These are phyloP conservation scores for Psittacula echo DNA, from an alignment of 2,797 vertebrate species.

Conservation along the genomic window DNA sequence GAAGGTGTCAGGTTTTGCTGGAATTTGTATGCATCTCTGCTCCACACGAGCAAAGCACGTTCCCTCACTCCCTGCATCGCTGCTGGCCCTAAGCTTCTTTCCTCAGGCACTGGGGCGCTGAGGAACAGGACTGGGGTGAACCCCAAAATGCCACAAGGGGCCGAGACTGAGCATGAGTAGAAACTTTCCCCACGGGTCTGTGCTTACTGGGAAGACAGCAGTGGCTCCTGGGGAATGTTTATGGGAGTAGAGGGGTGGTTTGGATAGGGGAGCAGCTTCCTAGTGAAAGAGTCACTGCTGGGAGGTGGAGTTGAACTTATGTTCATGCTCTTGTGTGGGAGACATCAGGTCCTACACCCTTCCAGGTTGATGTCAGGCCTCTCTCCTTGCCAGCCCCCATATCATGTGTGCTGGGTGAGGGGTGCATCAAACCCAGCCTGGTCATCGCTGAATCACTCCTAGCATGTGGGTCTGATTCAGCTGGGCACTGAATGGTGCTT, in stretches of 20 bases:
- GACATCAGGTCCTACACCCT: background rate
- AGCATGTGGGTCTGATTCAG: constrained; percentile 16
- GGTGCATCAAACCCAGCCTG: background rate
- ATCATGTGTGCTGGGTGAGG: background rate
- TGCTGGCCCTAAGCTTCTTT: background rate
- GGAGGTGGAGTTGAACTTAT: background rate
- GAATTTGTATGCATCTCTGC: background rate
- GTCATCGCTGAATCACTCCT: constrained; percentile 41
- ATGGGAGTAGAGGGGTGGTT: background rate
- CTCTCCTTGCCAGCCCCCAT: background rate
- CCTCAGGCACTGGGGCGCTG: background rate
- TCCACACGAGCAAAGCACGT: background rate
- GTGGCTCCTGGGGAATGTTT: background rate
- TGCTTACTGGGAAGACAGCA: background rate
- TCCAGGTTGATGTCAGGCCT: background rate
- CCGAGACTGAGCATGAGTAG: background rate
- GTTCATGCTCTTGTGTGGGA: background rate
- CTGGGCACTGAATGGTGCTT: background rate
- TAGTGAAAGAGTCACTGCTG: background rate
- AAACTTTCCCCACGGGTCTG: background rate
- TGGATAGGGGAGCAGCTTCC: background rate
- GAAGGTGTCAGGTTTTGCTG: background rate
- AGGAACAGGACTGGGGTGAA: background rate
- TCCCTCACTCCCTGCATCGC: background rate
- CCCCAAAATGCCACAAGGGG: background rate